Conservation (phyloP, 2,113 vertebrate species). For the Cynoglossus semilaevis region DNA sequence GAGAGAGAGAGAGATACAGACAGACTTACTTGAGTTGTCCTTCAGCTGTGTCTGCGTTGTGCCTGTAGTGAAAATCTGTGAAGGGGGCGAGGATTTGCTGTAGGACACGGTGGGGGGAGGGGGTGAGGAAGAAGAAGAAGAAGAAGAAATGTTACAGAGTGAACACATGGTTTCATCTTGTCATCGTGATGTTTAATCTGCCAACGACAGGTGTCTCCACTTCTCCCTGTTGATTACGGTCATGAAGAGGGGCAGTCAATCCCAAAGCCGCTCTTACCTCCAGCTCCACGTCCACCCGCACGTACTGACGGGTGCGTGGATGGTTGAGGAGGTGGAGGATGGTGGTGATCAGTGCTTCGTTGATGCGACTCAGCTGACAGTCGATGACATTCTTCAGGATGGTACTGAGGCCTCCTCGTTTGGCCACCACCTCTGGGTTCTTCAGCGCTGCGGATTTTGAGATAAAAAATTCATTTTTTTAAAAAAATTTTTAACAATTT, state of each 20-base stretch:
- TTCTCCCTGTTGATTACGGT: too few species aligned
- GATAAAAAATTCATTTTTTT: not conserved
- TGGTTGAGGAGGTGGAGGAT: slow-evolving; percentile 98
- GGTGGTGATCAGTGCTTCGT: slow-evolving; percentile 96
- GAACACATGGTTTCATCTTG: not conserved
- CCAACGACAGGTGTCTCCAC: too few species aligned
- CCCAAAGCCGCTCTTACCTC: slow-evolving; percentile 80
- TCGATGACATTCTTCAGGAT: slow-evolving; percentile 97
- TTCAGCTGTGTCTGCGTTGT: slow-evolving; percentile 95
- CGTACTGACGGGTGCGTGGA: slow-evolving; percentile 93
- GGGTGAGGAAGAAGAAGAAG: not conserved
- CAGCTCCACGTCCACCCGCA: slow-evolving; percentile 92
- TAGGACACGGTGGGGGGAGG: too few species aligned
- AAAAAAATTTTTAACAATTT: not conserved
- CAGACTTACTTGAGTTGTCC: slow-evolving; percentile 94
- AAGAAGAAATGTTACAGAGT: slow-evolving; percentile 1
- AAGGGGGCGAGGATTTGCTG: slow-evolving; percentile 98
- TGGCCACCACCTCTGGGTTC: slow-evolving; percentile 96
- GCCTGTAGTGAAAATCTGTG: slow-evolving; percentile 99
- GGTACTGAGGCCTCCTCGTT: slow-evolving; percentile 92
- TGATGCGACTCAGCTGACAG: slow-evolving; percentile 96
- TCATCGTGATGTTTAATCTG: too few species aligned
- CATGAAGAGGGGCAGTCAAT: too few species aligned
- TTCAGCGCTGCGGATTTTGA: slow-evolving; percentile 81
- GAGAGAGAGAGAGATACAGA: not conserved